Conservation (phyloP, 1,140 invertebrate species). For the Helicorthomorpha holstii region DNA sequence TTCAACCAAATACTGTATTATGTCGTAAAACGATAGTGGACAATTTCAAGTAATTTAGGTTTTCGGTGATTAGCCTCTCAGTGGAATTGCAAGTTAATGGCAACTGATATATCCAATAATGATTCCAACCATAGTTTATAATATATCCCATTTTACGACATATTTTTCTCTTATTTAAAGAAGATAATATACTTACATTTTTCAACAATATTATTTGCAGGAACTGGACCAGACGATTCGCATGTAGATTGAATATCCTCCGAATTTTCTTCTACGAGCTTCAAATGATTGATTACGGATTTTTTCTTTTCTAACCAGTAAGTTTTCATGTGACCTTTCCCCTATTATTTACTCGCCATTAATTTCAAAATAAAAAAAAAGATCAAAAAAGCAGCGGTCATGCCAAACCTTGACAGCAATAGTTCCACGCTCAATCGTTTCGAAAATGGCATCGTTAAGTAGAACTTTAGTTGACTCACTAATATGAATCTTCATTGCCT, state of each 20-base stretch:
- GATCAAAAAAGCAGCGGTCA: background rate
- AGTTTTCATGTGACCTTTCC: constrained; percentile 70
- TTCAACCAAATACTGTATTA: no score
- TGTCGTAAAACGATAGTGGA: no score
- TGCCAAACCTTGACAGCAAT: constrained; percentile 67
- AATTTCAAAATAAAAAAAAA: background rate
- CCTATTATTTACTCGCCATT: background rate
- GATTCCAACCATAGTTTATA: background rate
- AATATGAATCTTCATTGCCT: constrained; percentile 84
- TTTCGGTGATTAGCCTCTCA: no score
- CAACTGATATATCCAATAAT: no score
- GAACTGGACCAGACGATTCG: background rate
- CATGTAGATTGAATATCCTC: no score
- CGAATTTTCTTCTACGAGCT: no score
- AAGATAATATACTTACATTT: background rate
- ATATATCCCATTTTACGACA: background rate
- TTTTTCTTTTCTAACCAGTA: constrained; percentile 48
- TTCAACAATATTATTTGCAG: background rate
- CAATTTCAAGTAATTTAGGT: no score
- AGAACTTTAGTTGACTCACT: constrained; percentile 67
- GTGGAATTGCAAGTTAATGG: no score
- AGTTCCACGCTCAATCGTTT: constrained; percentile 48
- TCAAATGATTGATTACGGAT: no score
- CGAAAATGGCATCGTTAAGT: constrained; percentile 48
- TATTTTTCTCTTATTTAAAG: background rate